Evolutionary conservation across 2,113 vertebrate genomes (phyloP).

Genomic region (Serilophus lunatus): DNA sequence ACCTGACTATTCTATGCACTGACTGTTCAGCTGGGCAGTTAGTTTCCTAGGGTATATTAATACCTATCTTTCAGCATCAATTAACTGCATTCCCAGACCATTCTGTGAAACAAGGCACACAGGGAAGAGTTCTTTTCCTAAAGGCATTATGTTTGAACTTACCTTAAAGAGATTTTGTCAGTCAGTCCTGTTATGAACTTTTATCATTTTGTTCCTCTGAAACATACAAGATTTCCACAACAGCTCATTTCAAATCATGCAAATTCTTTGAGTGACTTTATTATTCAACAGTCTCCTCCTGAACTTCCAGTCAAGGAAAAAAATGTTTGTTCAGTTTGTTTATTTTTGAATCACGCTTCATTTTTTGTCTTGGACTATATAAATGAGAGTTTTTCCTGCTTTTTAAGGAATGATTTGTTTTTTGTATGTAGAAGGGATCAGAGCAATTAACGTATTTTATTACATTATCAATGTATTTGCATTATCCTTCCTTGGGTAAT

Average conservation of each 20-base stretch:
- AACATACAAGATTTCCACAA: neutral
- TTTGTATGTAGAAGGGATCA: neutral
- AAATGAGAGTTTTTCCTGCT: neutral
- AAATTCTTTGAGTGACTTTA: neutral
- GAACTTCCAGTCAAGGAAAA: neutral
- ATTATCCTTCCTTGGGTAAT: neutral
- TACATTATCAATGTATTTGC: neutral
- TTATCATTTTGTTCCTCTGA: neutral
- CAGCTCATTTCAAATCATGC: neutral
- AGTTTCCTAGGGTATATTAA: neutral
- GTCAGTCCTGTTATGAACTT: neutral
- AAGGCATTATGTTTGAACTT: neutral
- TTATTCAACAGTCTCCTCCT: neutral
- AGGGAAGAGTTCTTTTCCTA: neutral
- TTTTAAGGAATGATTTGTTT: neutral
- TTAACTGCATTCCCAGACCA: neutral
- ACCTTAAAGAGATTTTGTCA: neutral
- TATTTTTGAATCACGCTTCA: neutral
- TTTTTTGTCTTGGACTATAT: neutral
- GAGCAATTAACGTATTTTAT: neutral
- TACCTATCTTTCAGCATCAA: neutral
- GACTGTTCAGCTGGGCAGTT: neutral
- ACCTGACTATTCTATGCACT: neutral
- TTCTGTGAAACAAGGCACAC: neutral
- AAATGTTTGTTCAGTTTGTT: neutral